These are phyloP conservation scores for Zeuzera pyrina DNA, from an alignment of 2,888 invertebrate genomes.

Conservation along the genomic window DNA sequence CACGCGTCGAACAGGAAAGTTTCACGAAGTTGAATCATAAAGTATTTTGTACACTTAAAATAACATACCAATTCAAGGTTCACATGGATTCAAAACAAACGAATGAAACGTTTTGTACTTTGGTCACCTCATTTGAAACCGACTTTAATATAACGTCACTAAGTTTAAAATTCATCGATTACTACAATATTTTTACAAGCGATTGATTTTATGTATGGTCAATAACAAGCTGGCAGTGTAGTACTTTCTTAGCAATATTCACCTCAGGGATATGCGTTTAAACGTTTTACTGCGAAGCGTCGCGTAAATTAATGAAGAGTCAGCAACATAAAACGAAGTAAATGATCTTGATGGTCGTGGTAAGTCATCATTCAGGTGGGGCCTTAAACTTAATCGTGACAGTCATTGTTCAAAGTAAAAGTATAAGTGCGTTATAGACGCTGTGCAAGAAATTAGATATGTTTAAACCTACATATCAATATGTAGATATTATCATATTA, in stretches of 20 bases:
- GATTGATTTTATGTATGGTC: no score
- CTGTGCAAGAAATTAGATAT: no score
- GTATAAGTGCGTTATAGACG: no score
- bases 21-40: constrained; percentile 37
- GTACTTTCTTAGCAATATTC: constrained; percentile 12
- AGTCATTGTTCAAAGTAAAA: constrained; percentile 29
- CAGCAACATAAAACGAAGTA: constrained; percentile 31
- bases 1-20: background rate
- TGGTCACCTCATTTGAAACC: constrained; percentile 10
- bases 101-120: constrained; percentile 29
- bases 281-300: constrained; percentile 45
- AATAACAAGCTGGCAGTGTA: background rate
- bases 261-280: constrained; percentile 32
- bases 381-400: constrained; percentile 18
- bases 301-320: constrained; percentile 57
- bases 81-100: constrained; percentile 34
- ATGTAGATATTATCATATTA: no score
- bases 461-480: no score
- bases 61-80: constrained; percentile 33
- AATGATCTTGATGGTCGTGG: constrained; percentile 21
- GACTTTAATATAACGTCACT: background rate
- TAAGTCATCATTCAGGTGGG: constrained; percentile 32
- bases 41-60: constrained; percentile 40
- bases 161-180: background rate
- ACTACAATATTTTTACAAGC: background rate